Evolutionary conservation across 2,888 invertebrate species (phyloP).

Genomic region (Nezara viridula): DNA sequence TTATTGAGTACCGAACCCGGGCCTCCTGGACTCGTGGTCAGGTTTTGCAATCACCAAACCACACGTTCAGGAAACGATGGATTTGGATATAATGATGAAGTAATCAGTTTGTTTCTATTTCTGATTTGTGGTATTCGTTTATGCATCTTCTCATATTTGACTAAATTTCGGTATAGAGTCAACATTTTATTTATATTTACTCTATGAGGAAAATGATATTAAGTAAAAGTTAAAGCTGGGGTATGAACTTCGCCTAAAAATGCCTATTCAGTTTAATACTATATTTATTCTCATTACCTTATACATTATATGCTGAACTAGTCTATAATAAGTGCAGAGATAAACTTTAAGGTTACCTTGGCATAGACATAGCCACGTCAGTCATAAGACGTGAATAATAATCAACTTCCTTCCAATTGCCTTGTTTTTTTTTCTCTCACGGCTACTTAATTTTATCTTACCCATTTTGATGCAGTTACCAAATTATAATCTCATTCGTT

Average conservation of each 20-base stretch:
- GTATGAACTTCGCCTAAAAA: no score
- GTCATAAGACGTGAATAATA: not conserved
- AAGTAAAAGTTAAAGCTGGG: no score
- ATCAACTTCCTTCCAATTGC: not conserved
- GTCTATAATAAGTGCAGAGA: not conserved
- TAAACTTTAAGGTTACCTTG: not conserved
- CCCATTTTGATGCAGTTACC: not conserved
- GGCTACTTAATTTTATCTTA: not conserved
- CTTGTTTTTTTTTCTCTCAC: conserved; percentile 12
- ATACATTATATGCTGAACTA: no score
- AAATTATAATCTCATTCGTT: not conserved
- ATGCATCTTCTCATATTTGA: no score
- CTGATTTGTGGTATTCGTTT: no score
- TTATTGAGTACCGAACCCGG: not conserved
- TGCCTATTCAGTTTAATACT: no score
- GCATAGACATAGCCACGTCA: not conserved
- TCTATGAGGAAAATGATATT: no score
- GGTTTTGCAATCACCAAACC: not conserved
- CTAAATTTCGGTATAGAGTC: no score
- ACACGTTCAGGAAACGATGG: not conserved
- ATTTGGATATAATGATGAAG: not conserved
- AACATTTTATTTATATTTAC: no score
- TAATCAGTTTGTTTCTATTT: not conserved
- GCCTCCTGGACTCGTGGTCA: not conserved
- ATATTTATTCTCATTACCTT: no score